phyloP scores from a whole-genome alignment of 2,797 vertebrate genomes.

The Schizopygopsis pylzovi region DNA sequence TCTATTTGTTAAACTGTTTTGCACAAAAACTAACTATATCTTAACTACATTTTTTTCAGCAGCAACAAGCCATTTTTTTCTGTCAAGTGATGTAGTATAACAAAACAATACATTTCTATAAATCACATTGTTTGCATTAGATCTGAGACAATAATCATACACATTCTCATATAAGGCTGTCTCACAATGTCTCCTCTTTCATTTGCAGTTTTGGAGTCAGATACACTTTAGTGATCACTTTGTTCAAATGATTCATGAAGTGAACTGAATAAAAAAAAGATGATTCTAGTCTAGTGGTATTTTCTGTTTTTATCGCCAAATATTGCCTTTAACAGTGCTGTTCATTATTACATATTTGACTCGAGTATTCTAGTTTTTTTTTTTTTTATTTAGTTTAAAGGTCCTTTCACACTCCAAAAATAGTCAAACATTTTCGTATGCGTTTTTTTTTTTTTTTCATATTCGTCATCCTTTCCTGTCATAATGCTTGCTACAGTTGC shows the following conservation, averaged over 20 bases:
- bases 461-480: no score
- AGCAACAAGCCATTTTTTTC: neutral
- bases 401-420: no score
- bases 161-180: neutral
- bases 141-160: neutral
- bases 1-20: constrained; percentile 3
- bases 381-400: neutral
- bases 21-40: neutral
- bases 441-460: no score
- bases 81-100: neutral
- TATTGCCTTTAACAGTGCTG: neutral
- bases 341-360: neutral
- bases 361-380: neutral
- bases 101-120: neutral
- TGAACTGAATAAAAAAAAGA: neutral
- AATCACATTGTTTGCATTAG: neutral
- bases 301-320: neutral
- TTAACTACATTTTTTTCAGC: neutral
- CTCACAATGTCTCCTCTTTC: neutral
- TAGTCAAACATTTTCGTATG: no score
- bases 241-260: neutral
- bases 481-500: no score
- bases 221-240: neutral
- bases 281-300: neutral
- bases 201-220: neutral